Evolutionary conservation across 2,797 vertebrate species (phyloP).

Genomic region (Chrysocyon brachyurus): DNA sequence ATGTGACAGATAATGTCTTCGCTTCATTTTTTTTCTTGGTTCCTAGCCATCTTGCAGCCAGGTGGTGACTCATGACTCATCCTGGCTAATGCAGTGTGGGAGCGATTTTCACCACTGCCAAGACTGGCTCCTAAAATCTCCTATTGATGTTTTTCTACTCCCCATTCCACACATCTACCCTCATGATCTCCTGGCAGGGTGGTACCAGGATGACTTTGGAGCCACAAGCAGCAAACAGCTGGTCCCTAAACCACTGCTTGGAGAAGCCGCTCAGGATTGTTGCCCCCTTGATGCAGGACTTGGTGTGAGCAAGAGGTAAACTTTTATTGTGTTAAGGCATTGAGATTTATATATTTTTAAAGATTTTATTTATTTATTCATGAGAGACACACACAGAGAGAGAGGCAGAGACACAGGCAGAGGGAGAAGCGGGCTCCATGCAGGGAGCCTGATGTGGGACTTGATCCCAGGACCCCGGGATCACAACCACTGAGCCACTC

Average conservation of each 20-base stretch:
- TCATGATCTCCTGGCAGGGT: background rate
- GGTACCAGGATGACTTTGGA: background rate
- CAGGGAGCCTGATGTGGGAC: no score
- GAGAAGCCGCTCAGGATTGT: background rate
- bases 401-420: no score
- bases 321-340: background rate
- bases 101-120: background rate
- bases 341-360: background rate
- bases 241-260: background rate
- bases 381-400: no score
- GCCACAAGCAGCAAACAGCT: background rate
- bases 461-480: no score
- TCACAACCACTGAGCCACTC: no score
- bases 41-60: background rate
- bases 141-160: background rate
- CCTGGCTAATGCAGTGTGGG: background rate
- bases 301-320: background rate
- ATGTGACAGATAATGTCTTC: background rate
- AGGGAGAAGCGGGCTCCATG: no score
- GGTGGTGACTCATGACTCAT: background rate
- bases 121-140: background rate
- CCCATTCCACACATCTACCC: background rate
- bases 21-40: slow-evolving; percentile 29
- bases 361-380: no score
- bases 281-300: background rate